Evolutionary conservation across 2,797 vertebrate genomes (phyloP).

Genomic region (Trematomus bernacchii): DNA sequence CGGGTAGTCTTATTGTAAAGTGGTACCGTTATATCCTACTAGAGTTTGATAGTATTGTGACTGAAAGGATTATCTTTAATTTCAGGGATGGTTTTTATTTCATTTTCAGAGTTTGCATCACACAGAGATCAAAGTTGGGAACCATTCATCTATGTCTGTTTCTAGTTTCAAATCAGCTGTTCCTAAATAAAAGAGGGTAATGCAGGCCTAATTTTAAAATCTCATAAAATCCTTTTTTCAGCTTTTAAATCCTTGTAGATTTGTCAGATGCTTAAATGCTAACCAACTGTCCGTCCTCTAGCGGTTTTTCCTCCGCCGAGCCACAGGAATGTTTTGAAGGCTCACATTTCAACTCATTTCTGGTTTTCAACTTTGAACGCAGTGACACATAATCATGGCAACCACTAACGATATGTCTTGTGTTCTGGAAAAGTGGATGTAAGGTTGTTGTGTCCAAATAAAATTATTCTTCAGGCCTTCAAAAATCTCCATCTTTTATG

Average conservation of each 20-base stretch:
- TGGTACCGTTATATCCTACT: no score
- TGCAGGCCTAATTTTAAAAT: neutral
- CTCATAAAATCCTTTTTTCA: neutral
- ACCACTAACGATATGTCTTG: slow-evolving; percentile 30
- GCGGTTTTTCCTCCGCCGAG: slow-evolving; percentile 15
- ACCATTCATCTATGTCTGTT: neutral
- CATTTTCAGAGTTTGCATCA: neutral
- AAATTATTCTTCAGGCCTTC: neutral
- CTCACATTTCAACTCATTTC: slow-evolving; percentile 21
- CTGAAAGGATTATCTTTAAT: neutral
- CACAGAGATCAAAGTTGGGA: neutral
- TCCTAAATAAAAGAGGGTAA: neutral
- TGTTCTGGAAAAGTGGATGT: neutral
- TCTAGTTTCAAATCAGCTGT: neutral
- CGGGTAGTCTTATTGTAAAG: no score
- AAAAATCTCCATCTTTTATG: neutral
- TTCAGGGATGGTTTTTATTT: neutral
- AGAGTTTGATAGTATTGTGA: neutral
- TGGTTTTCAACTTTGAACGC: slow-evolving; percentile 24
- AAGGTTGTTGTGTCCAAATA: neutral
- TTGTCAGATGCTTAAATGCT: neutral
- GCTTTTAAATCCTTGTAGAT: neutral
- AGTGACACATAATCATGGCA: slow-evolving; percentile 30
- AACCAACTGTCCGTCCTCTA: neutral
- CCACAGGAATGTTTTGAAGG: slow-evolving; percentile 48